Percentiles rank a stretch among this genome's conserved stretches.
phyloP scores from a whole-genome alignment of 2,113 vertebrate genomes.

The Phyllostomus discolor region DNA sequence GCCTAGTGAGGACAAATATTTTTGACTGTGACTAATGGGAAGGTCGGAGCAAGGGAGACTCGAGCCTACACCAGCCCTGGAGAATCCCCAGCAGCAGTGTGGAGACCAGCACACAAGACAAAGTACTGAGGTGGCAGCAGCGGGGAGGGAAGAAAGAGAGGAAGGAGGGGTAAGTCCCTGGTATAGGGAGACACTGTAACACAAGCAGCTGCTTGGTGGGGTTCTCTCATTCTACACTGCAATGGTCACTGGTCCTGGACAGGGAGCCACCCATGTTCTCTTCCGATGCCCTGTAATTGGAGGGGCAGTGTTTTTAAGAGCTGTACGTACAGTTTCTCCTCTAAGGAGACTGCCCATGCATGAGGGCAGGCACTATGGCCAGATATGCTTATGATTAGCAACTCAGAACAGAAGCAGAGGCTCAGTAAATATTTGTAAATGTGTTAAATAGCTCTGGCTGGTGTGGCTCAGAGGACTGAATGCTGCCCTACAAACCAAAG shows the following conservation, averaged over 20 bases:
- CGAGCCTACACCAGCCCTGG: neutral
- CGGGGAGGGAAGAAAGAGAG: neutral
- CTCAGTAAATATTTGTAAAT: neutral
- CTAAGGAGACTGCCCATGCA: neutral
- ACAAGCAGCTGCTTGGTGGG: neutral
- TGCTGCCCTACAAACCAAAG: no score
- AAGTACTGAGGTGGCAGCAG: neutral
- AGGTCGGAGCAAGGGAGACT: neutral
- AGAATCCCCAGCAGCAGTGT: neutral
- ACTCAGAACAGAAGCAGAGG: neutral
- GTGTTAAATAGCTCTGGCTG: neutral
- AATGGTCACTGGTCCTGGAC: neutral
- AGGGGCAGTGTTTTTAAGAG: neutral
- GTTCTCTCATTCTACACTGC: neutral
- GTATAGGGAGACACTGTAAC: neutral
- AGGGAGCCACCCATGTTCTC: neutral
- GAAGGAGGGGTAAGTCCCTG: neutral
- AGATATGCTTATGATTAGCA: neutral
- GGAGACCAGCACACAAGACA: neutral
- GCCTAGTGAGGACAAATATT: neutral
- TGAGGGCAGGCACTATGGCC: neutral
- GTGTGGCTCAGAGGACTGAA: no score
- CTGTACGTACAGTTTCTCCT: neutral
- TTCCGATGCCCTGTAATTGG: neutral
- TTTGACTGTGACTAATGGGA: neutral